These are phyloP conservation scores for Linnaemya tessellans DNA, from an alignment of 2,888 invertebrate genomes.

Conservation along the genomic window DNA sequence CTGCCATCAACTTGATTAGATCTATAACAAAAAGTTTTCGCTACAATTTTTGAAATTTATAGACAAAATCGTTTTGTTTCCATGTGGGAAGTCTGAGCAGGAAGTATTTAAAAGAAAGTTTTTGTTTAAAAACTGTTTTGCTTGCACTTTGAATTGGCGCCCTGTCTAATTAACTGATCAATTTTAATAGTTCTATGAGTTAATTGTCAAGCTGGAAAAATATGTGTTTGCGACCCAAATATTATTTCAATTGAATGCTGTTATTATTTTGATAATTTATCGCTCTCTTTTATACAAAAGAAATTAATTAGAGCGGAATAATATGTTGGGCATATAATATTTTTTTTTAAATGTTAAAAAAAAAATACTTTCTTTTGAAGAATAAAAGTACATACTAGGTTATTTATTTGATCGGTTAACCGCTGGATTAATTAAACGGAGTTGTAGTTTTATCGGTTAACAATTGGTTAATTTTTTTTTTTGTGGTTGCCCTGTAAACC, in stretches of 20 bases:
- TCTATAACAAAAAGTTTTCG: conserved; percentile 32
- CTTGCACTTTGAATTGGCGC: conserved; percentile 41
- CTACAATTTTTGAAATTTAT: conserved; percentile 8
- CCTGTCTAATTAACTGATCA: conserved; percentile 32
- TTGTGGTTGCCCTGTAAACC: too few species aligned
- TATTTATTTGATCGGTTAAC: too few species aligned
- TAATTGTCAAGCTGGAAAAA: conserved; percentile 11
- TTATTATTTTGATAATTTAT: not conserved
- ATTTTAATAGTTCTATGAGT: conserved; percentile 8
- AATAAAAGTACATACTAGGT: too few species aligned
- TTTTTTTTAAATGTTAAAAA: too few species aligned
- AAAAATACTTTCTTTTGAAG: too few species aligned
- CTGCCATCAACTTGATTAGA: conserved; percentile 9
- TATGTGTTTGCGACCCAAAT: conserved; percentile 13
- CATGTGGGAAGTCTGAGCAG: conserved; percentile 60
- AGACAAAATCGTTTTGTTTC: not conserved
- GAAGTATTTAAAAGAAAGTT: conserved; percentile 56
- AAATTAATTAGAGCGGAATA: too few species aligned
- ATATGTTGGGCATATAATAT: too few species aligned
- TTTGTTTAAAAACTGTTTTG: not conserved
- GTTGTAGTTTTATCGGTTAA: too few species aligned
- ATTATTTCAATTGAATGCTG: not conserved
- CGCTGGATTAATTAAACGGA: too few species aligned
- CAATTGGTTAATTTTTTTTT: too few species aligned
- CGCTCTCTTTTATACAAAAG: not conserved